phyloP scores from a whole-genome alignment of 2,113 vertebrate species.

The Corvus hawaiiensis region DNA sequence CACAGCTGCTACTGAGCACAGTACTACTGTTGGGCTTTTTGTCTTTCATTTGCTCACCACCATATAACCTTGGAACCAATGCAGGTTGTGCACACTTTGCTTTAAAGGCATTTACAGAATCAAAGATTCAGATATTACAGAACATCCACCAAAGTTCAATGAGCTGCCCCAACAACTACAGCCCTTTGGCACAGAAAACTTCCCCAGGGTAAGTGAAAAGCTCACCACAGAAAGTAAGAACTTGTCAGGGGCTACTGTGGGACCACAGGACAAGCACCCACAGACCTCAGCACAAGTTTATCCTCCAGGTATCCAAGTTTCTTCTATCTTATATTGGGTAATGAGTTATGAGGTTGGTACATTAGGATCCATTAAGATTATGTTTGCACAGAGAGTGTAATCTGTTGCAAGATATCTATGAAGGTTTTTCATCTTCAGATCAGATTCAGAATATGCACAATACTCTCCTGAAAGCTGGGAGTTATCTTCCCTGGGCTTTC shows the following conservation, averaged over 20 bases:
- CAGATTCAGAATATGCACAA: not conserved
- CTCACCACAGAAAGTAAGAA: not conserved
- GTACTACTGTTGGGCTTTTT: not conserved
- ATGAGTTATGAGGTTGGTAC: not conserved
- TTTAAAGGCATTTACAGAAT: not conserved
- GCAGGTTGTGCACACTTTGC: rapidly evolving
- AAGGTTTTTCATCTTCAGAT: not conserved
- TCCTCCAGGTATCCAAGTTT: not conserved
- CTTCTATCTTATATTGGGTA: not conserved
- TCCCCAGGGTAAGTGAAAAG: not conserved
- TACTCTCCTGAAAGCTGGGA: not conserved
- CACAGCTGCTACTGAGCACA: not conserved
- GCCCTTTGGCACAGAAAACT: not conserved
- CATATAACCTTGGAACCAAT: not conserved
- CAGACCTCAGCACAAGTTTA: not conserved
- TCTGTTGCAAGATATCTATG: not conserved
- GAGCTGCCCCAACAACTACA: not conserved
- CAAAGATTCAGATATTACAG: not conserved
- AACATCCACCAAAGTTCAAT: not conserved
- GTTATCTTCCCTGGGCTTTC: not conserved
- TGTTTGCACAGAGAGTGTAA: not conserved
- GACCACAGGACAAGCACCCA: not conserved
- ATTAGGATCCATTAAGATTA: not conserved
- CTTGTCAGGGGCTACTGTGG: not conserved
- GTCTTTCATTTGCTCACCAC: not conserved